Evolutionary conservation across 2,113 vertebrate species (phyloP).

Genomic region (Ochotona princeps): DNA sequence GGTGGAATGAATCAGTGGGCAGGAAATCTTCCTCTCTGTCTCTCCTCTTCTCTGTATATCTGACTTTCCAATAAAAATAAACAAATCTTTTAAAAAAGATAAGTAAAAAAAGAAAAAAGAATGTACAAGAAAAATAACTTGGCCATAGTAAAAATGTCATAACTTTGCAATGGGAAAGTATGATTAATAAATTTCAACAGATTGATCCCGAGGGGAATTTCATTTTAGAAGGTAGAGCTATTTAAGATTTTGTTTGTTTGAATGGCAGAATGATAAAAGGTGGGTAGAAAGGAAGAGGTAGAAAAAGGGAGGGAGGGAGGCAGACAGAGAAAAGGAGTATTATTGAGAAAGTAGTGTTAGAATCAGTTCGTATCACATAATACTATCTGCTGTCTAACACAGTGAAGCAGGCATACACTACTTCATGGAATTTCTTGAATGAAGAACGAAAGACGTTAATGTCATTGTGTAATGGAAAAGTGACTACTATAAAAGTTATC

Average conservation of each 20-base stretch:
- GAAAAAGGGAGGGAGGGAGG: no score
- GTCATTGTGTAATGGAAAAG: constrained; percentile 36
- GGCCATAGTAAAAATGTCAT: not conserved
- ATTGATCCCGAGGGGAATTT: not conserved
- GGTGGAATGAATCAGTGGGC: no score
- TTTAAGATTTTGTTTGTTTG: not conserved
- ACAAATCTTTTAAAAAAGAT: no score
- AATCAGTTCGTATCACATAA: not conserved
- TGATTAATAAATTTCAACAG: not conserved
- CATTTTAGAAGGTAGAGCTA: not conserved
- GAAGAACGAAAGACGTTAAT: not conserved
- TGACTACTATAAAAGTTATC: not conserved
- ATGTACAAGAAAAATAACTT: not conserved
- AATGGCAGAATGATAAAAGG: no score
- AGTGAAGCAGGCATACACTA: not conserved
- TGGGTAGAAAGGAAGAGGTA: no score
- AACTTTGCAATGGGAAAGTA: not conserved
- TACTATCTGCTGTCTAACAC: constrained; percentile 14
- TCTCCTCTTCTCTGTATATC: no score
- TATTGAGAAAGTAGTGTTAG: not conserved
- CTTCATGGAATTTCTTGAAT: not conserved
- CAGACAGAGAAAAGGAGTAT: no score
- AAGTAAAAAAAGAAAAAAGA: no score
- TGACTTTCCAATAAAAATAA: no score
- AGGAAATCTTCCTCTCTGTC: no score